A percentile compares a stretch with the other conserved stretches of the same genome.
Conservation (phyloP, 1,140 invertebrate genomes). For the Bombus vancouverensis region DNA sequence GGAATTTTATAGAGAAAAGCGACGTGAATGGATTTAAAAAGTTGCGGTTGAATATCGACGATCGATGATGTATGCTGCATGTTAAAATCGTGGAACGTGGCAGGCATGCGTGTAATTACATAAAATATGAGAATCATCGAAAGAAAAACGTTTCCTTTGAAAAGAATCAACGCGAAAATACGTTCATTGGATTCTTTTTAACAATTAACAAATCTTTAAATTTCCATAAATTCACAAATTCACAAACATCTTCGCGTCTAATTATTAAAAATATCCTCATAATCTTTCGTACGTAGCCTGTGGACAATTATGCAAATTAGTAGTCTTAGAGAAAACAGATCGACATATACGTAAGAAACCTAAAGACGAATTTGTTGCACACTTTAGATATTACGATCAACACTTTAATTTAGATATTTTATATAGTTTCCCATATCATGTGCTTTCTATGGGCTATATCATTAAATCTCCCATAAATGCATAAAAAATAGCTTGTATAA, state of each 20-base stretch:
- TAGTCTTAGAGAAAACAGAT: too few relatives aligned
- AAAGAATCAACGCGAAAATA: background rate
- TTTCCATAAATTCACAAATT: background rate
- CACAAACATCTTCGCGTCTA: too few relatives aligned
- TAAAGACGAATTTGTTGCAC: too few relatives aligned
- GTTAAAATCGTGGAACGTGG: background rate
- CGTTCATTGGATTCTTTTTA: too few relatives aligned
- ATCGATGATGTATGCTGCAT: background rate
- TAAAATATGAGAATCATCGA: background rate
- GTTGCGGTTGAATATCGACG: conserved; percentile 47
- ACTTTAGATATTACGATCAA: too few relatives aligned
- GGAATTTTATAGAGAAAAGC: conserved; percentile 72
- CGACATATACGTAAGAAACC: too few relatives aligned
- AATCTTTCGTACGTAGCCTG: too few relatives aligned
- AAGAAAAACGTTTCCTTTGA: conserved; percentile 3
- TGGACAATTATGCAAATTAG: too few relatives aligned
- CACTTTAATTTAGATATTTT: too few relatives aligned
- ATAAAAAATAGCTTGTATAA: background rate
- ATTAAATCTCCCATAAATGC: background rate
- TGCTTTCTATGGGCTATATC: background rate
- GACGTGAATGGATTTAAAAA: conserved; percentile 35
- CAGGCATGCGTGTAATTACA: background rate
- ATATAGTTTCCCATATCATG: too few relatives aligned
- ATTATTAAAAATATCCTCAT: too few relatives aligned
- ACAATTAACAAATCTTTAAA: background rate